These are phyloP conservation scores for Corapipo altera DNA, from an alignment of 2,113 vertebrate genomes.

Conservation along the genomic window DNA sequence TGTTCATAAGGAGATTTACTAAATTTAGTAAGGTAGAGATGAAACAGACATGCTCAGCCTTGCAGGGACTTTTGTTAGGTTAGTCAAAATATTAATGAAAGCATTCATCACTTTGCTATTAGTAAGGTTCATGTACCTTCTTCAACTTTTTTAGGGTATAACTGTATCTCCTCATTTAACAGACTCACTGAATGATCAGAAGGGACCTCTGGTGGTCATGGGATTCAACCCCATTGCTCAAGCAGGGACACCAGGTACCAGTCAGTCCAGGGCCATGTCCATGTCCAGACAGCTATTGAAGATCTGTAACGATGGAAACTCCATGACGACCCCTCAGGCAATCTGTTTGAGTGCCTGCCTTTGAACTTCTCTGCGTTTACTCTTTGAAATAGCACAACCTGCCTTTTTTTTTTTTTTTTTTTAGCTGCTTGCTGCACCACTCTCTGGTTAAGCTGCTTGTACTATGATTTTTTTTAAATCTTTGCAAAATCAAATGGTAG, in stretches of 20 bases:
- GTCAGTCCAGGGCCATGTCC: neutral
- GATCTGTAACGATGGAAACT: neutral
- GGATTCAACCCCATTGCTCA: neutral
- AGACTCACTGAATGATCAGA: neutral
- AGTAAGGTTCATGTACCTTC: neutral
- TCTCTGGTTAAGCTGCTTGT: neutral
- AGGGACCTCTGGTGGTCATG: neutral
- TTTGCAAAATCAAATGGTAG: neutral
- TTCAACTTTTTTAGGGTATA: neutral
- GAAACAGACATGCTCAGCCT: neutral
- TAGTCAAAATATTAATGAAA: slow-evolving; percentile 44
- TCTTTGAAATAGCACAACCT: neutral
- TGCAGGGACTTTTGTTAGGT: slow-evolving; percentile 6
- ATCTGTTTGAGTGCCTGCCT: neutral
- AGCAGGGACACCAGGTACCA: neutral
- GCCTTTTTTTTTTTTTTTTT: neutral
- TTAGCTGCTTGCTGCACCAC: neutral
- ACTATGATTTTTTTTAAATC: neutral
- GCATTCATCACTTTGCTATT: neutral
- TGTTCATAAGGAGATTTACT: neutral
- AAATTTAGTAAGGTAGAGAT: slow-evolving; percentile 33
- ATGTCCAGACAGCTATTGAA: neutral
- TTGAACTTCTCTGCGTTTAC: neutral
- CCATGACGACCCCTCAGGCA: neutral
- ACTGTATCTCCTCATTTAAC: neutral